Conservation (phyloP, 2,113 vertebrate genomes). For the Bujurquina vittata region DNA sequence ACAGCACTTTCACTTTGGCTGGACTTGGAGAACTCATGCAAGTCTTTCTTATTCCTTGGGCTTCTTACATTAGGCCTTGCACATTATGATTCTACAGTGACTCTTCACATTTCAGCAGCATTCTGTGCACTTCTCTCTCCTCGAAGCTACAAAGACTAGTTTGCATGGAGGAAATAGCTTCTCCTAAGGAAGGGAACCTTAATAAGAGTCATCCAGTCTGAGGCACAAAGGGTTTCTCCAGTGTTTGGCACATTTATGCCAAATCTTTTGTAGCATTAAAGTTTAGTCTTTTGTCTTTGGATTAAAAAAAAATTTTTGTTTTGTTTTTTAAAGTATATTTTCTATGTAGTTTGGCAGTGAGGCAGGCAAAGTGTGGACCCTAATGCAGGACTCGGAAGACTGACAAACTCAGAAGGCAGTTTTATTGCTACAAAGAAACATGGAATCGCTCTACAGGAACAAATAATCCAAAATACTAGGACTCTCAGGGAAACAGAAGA, state of each 20-base stretch:
- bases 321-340: not conserved
- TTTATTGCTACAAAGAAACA: no score
- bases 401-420: no score
- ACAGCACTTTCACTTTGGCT: not conserved
- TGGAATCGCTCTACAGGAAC: no score
- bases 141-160: not conserved
- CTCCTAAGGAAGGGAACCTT: not conserved
- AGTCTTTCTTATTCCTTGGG: not conserved
- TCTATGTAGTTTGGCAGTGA: not conserved
- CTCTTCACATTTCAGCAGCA: not conserved
- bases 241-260: not conserved
- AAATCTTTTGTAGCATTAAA: not conserved
- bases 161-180: not conserved
- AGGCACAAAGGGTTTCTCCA: not conserved
- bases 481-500: no score
- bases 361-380: no score
- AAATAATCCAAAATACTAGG: no score
- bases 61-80: not conserved
- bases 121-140: not conserved
- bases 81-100: not conserved
- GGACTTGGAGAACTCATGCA: not conserved
- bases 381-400: no score
- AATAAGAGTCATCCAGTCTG: not conserved
- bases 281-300: not conserved
- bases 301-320: no score